phyloP scores from a whole-genome alignment of 2,888 invertebrate species.

The Endomychus coccineus region DNA sequence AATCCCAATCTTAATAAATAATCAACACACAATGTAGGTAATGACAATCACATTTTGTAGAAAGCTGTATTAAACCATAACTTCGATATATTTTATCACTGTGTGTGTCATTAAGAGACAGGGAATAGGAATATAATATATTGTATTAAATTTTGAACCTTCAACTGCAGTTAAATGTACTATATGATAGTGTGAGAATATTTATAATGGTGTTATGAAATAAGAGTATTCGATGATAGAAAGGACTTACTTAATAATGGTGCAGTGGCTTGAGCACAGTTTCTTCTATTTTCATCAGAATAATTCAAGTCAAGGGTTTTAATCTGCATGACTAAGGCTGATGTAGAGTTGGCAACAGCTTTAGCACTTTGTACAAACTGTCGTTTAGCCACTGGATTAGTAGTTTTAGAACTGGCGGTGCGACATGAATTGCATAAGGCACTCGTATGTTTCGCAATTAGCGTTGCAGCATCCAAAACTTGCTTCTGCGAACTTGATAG shows the following conservation, averaged over 20 bases:
- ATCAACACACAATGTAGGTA: too few species aligned
- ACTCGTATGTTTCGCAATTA: slow-evolving; percentile 93
- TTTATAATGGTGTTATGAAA: background rate
- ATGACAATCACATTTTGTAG: too few species aligned
- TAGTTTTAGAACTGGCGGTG: slow-evolving; percentile 83
- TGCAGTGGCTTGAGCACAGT: slow-evolving; percentile 69
- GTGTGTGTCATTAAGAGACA: too few species aligned
- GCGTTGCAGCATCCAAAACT: slow-evolving; percentile 84
- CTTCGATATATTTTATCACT: too few species aligned
- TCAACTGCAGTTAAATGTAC: too few species aligned
- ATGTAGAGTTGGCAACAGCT: slow-evolving; percentile 94
- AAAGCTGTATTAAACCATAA: too few species aligned
- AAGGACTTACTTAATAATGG: slow-evolving; percentile 54
- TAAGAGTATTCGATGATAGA: slow-evolving; percentile 8
- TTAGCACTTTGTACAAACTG: slow-evolving; percentile 97
- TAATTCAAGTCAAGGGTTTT: slow-evolving; percentile 84
- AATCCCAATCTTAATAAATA: too few species aligned
- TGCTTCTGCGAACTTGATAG: slow-evolving; percentile 69
- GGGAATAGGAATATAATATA: too few species aligned
- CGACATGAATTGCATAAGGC: slow-evolving; percentile 93
- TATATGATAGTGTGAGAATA: too few species aligned
- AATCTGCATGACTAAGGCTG: slow-evolving; percentile 88
- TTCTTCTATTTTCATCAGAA: slow-evolving; percentile 64
- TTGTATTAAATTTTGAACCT: too few species aligned
- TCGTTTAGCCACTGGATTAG: slow-evolving; percentile 84